phyloP scores from a whole-genome alignment of 1,140 invertebrate genomes.

The Goniozus legneri region DNA sequence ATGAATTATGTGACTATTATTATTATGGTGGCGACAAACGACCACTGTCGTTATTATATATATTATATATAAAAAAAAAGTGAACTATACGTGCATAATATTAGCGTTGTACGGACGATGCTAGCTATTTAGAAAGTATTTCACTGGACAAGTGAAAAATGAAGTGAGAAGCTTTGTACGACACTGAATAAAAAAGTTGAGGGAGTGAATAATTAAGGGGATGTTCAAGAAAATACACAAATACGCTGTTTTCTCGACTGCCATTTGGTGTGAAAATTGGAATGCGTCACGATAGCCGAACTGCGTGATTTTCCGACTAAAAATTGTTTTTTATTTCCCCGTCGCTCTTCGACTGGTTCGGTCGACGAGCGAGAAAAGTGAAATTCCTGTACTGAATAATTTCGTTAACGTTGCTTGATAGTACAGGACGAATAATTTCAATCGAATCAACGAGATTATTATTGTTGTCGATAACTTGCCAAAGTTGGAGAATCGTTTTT shows the following conservation, averaged over 20 bases:
- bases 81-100: conserved; percentile 2
- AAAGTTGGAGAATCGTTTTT: too few species aligned
- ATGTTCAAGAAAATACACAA: too few species aligned
- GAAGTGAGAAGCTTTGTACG: background rate
- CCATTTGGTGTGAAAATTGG: conserved; percentile 24
- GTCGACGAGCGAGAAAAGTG: too few species aligned
- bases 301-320: conserved; percentile 35
- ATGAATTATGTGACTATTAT: conserved; percentile 18
- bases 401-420: too few species aligned
- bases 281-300: conserved; percentile 24
- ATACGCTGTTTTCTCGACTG: conserved; percentile 31
- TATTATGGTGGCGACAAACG: conserved; percentile 17
- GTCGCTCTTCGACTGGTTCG: too few species aligned
- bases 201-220: too few species aligned
- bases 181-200: conserved; percentile 3
- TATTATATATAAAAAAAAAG: conserved; percentile 9
- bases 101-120: background rate
- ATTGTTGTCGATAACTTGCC: too few species aligned
- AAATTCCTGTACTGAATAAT: too few species aligned
- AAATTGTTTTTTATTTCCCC: too few species aligned
- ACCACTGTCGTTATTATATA: conserved; percentile 17
- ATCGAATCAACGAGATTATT: too few species aligned
- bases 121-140: background rate
- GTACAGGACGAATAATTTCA: too few species aligned
- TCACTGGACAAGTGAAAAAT: background rate